Base-by-base conservation (phyloP, 2,113 vertebrate species). In the Procavia capensis region DNA sequence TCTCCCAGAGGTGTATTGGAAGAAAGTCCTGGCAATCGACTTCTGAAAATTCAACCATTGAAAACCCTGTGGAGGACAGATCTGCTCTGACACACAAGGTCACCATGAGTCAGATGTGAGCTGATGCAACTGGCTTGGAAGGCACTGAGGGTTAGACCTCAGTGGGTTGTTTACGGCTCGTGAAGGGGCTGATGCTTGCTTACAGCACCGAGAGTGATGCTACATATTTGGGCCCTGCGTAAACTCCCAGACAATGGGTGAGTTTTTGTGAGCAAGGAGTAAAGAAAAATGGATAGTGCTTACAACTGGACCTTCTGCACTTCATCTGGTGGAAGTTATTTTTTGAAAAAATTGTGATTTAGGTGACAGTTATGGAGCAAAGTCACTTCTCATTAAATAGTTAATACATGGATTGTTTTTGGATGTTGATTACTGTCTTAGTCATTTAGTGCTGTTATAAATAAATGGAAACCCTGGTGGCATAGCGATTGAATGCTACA, bases 321-420 rank as follows among this genome's bases (percentile, higher is more conserved):
- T 84, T 91, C 80, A 41, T 91, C 63, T 80, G 43, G 68, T 84
- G 57, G 74, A 66, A 76, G 84, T 85, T 78, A 10, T 78, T 68
- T 76, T 41, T 17, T 36, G 43, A 78, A 66, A 20, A 36, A n/a
- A 3, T 54, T 39, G 68, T 41, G 50, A 54, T 54, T 54, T 54
- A 54, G 50, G 50, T 54, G 50, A 16, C 13, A 54, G 9, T 54
- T 54, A 54, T 16, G 17, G 50, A 54, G 50, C 50, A 54, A 9
- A 54, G 13, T 54, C 13, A 13, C 17, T 54, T 54, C 50, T 54
- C 50, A 54, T 54, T 54, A 54, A 54, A 54, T 16, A 54, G 50
- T 54, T 54, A 54, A 16, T 54, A 16, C 50, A 54, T 16, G 17
- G 3, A 54, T 54, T 54, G 50, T 54, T 54, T 54, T 54, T 11